Evolutionary conservation across 2,888 invertebrate species (phyloP), one percentile per base, ranked within the genome.

Genomic region (Tenthredo notha): DNA sequence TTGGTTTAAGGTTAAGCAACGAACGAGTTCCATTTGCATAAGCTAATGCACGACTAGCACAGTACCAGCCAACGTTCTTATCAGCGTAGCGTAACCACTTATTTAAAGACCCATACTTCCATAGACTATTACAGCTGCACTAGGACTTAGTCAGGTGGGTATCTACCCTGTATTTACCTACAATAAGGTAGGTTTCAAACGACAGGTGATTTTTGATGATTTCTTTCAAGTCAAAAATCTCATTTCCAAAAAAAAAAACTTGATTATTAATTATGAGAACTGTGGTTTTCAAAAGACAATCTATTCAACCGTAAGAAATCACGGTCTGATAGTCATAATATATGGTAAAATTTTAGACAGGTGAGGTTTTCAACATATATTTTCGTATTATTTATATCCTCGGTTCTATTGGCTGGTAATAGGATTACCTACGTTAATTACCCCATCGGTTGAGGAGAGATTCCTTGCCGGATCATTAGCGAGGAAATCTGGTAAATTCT

Each of bases 1-100:
- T 67, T 67, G 47, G 67, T 83, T 58, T 65, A 29, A 67, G 67
- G 70, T 70, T 83, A 70, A 37, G 47, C 83, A 83, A 47, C 67
- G 83, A 70, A 83, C 83, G 83, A 47, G 67, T 47, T 67, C 83
- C 25, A 83, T 83, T 83, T 83, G 83, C 83, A 83, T 83, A 83
- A 83, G 83, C 83, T 47, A 83, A 83, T 83, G 67, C 80, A 80
- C 80, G 80, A 54, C 29, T 54, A 77, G 50, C 77, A 25, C 54
- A 77, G 18, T 54, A n/a, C 15, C 43, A 80, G 37, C 77, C 29
- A 74, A 25, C 43, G 67, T 83, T 83, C 65, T 83, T 83, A 83
- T 67, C 67, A 83, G 47, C 50, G 43, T 47, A 37, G 67, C 83
- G 83, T 47, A 83, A 83, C 83, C 67, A 67, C 83, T 65, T 47